Evolutionary conservation across 2,888 invertebrate species (phyloP), one percentile per base, ranked within the genome.

Genomic region (Oscheius sp.): DNA sequence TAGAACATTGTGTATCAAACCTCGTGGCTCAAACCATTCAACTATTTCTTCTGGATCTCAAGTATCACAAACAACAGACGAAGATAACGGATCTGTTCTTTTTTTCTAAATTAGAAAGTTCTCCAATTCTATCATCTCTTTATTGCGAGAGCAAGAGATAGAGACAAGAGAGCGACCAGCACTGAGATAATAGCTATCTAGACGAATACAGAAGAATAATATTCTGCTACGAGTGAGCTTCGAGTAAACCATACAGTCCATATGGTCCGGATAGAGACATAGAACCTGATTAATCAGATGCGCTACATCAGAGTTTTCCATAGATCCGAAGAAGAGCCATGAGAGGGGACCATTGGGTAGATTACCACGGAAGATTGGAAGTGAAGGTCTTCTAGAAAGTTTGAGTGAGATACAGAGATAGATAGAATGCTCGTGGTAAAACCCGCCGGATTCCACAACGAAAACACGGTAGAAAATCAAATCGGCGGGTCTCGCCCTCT

Each of bases 241-340:
- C 11, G n/a, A 21, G 58, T 29, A 48, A 29, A 47, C 13, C 4
- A 63, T 47, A 48, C 63, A 63, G 5, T 63, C 63, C 32, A 48
- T 21, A 13, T 48, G 1, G 33, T 63, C 32, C 2, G 63, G 63
- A 48, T 63, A 63, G 21, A 73, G 73, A 21, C 73, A 73, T 1
- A 73, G 32, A 1, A 73, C 1, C 4, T 62, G 50, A 35, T 63
- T 73, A 10, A 73, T n/a, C 2, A 42, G 13, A 35, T 73, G 59
- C 11, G 73, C 63, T 9, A 73, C 65, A 32, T 55, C 73, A 9
- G 73, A 33, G 13, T 73, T 73, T 35, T 73, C 73, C 73, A 73
- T 55, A 42, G 73, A 53, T 2, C 73, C 73, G 7, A 55, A 62
- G 42, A 73, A 73, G 13, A 73, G 57, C 73, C 71, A 71, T 29